These are phyloP conservation scores for Sebastolobus alascanus DNA, from an alignment of 2,797 vertebrate genomes.

Conservation along the genomic window DNA sequence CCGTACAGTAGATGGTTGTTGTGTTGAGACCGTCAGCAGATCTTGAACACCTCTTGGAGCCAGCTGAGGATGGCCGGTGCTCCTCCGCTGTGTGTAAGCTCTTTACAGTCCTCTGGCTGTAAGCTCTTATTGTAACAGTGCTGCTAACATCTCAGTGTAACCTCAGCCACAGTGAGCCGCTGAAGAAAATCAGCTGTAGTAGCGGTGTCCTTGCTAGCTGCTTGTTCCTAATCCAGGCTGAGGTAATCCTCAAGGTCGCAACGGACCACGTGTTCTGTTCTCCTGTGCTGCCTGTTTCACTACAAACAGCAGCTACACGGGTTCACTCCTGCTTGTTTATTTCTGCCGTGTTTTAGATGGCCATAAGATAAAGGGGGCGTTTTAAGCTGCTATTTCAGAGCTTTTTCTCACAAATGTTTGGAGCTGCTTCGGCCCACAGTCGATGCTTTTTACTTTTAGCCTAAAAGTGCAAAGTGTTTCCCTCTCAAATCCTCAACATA, in stretches of 20 bases:
- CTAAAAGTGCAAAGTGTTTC: not conserved
- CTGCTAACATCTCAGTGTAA: constrained; percentile 34
- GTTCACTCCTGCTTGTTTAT: not conserved
- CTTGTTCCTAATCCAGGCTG: constrained; percentile 59
- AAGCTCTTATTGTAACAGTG: constrained; percentile 50
- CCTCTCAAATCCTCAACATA: not conserved
- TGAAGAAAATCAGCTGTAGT: constrained; percentile 53
- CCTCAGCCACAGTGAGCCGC: constrained; percentile 32
- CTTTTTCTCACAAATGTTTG: not conserved
- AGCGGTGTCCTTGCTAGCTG: constrained; percentile 21
- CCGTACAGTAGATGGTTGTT: not conserved
- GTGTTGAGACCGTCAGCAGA: constrained; percentile 35
- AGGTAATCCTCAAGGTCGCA: constrained; percentile 60
- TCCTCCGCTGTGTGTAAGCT: constrained; percentile 52
- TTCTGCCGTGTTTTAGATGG: not conserved
- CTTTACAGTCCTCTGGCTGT: constrained; percentile 53
- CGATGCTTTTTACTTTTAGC: not conserved
- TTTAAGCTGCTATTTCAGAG: not conserved
- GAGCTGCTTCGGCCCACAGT: not conserved
- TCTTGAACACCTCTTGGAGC: constrained; percentile 27
- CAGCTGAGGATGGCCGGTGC: constrained; percentile 10
- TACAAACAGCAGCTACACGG: not conserved
- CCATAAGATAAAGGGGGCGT: not conserved
- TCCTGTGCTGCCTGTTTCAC: constrained; percentile 4
- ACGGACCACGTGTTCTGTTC: constrained; percentile 2